These are phyloP conservation scores for Chalcosyrphus nemorum DNA, from an alignment of 2,888 invertebrate genomes.

Conservation along the genomic window DNA sequence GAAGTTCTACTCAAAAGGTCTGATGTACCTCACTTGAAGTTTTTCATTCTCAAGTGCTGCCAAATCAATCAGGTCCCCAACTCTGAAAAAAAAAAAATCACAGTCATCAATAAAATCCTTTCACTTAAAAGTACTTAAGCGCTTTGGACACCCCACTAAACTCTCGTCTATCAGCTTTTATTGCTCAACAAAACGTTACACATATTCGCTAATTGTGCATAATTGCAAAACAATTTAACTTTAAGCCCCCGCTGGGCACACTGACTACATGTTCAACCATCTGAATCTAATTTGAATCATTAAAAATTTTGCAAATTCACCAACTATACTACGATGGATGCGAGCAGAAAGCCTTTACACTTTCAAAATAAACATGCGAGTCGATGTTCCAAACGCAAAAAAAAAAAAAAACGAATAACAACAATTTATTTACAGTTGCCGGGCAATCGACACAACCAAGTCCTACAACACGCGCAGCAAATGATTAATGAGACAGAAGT, in stretches of 20 bases:
- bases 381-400: slow-evolving; percentile 22
- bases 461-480: slow-evolving; percentile 11
- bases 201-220: slow-evolving; percentile 27
- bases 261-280: slow-evolving; percentile 17
- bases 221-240: slow-evolving; percentile 60
- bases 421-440: slow-evolving; percentile 62
- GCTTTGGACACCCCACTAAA: not conserved
- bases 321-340: not conserved
- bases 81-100: not conserved
- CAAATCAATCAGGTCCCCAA: too few species aligned
- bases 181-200: slow-evolving; percentile 37
- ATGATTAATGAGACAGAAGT: slow-evolving; percentile 65
- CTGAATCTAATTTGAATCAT: slow-evolving; percentile 56
- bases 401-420: too few species aligned
- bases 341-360: slow-evolving; percentile 24
- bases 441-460: slow-evolving; percentile 31
- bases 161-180: slow-evolving; percentile 18
- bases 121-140: not conserved
- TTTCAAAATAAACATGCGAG: slow-evolving; percentile 42
- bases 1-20: too few species aligned
- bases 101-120: not conserved
- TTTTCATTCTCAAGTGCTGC: too few species aligned
- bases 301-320: slow-evolving; percentile 37
- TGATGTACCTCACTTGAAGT: too few species aligned
- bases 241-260: not conserved